A percentile compares a stretch with the other conserved stretches of the same genome.
Evolutionary conservation across 2,888 invertebrate genomes (phyloP).

Genomic region (Didymodactylos carnosus): DNA sequence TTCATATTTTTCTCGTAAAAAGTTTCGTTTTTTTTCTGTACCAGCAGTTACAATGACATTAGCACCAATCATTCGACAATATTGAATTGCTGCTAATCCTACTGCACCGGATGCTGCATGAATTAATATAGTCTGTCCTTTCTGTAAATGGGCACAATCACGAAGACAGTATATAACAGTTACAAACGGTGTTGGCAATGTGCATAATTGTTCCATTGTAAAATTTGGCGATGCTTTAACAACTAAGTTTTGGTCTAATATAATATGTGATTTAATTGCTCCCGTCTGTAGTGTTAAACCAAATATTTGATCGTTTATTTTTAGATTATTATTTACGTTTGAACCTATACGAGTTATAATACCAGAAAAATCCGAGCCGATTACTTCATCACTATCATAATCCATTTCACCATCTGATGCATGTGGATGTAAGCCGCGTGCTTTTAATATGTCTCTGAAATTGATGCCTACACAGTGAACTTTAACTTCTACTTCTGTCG

Average conservation of each 20-base stretch:
- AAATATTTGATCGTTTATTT: too few relatives aligned
- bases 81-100: conserved; percentile 15
- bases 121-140: background rate
- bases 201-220: background rate
- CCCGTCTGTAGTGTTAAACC: too few relatives aligned
- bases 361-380: too few relatives aligned
- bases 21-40: background rate
- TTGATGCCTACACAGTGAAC: background rate
- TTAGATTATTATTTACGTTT: too few relatives aligned
- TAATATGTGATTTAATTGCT: too few relatives aligned
- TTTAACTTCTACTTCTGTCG: background rate
- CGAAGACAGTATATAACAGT: background rate
- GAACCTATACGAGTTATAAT: too few relatives aligned
- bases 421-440: background rate
- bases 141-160: background rate
- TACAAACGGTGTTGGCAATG: background rate
- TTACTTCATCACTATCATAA: too few relatives aligned
- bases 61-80: background rate
- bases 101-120: conserved; percentile 25
- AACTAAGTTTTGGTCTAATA: too few relatives aligned
- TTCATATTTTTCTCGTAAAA: background rate
- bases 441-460: background rate
- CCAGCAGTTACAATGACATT: background rate
- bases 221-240: background rate
- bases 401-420: too few relatives aligned